phyloP scores from a whole-genome alignment of 1,140 invertebrate species.

The Xylocopa sonorina region DNA sequence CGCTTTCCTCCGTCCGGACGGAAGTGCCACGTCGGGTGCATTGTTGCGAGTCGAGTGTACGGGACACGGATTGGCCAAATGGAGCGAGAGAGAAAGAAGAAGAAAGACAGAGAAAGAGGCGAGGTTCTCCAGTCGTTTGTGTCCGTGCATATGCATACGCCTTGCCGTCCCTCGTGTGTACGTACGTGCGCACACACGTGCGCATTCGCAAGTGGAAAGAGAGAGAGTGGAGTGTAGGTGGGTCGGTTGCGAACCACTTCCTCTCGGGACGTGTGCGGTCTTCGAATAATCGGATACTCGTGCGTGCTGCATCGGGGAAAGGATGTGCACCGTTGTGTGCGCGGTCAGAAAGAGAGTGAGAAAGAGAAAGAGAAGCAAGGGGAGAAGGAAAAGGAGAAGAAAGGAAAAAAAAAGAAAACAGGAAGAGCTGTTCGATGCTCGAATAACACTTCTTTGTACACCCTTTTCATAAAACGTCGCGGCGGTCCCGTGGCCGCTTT shows the following conservation, averaged over 20 bases:
- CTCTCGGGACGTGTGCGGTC: conserved; percentile 71
- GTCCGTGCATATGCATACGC: conserved; percentile 39
- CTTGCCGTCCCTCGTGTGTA: not conserved
- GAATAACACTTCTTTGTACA: conserved; percentile 62
- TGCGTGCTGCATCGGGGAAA: conserved; percentile 63
- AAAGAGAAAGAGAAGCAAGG: not conserved
- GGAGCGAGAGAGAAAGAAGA: conserved; percentile 63
- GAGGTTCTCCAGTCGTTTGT: conserved; percentile 35
- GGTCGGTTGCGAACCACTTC: conserved; percentile 72
- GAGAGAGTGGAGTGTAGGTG: conserved; percentile 45
- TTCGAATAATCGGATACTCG: conserved; percentile 76
- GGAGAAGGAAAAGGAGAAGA: not conserved
- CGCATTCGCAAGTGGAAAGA: not conserved
- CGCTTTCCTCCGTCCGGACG: conserved; percentile 68
- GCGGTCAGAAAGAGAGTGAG: not conserved
- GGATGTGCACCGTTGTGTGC: conserved; percentile 58
- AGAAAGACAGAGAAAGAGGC: conserved; percentile 42
- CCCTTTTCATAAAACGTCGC: conserved; percentile 27
- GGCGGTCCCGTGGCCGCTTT: conserved; percentile 16
- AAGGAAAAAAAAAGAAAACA: not conserved
- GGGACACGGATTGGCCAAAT: conserved; percentile 72
- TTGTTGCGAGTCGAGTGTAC: conserved; percentile 64
- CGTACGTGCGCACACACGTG: conserved; percentile 13
- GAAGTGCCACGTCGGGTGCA: conserved; percentile 72
- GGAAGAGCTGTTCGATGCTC: conserved; percentile 49